These are phyloP conservation scores for Trachops cirrhosus DNA, from an alignment of 2,797 vertebrate species.

Conservation along the genomic window DNA sequence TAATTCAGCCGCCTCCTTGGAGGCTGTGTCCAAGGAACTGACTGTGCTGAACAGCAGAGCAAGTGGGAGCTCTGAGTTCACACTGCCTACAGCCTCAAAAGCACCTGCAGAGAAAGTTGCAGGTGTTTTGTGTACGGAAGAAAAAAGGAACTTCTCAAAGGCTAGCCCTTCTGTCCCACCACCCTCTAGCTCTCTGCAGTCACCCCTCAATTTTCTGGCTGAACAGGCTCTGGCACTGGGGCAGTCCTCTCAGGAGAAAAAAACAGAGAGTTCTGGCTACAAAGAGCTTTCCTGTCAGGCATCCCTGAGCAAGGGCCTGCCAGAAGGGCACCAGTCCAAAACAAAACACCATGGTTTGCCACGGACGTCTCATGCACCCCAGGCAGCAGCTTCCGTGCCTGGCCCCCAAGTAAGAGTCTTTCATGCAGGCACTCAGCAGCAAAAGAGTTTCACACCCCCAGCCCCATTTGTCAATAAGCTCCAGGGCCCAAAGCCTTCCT, in stretches of 20 bases:
- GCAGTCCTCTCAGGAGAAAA: conserved; percentile 85
- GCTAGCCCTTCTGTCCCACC: conserved; percentile 66
- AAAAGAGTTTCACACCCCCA: conserved; percentile 81
- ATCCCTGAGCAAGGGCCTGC: conserved; percentile 81
- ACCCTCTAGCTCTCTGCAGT: conserved; percentile 76
- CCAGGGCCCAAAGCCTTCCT: conserved; percentile 81
- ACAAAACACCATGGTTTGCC: conserved; percentile 86
- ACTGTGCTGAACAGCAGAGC: conserved; percentile 78
- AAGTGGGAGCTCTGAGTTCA: conserved; percentile 74
- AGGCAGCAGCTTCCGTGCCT: neutral
- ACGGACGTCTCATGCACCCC: conserved; percentile 75
- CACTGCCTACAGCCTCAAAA: conserved; percentile 73
- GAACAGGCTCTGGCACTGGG: conserved; percentile 86
- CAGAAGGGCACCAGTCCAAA: conserved; percentile 87
- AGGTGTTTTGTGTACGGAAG: conserved; percentile 75
- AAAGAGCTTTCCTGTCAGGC: conserved; percentile 85
- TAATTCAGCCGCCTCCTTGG: conserved; percentile 80
- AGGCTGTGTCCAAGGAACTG: conserved; percentile 82
- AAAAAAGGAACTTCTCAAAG: conserved; percentile 83
- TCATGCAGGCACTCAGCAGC: conserved; percentile 81
- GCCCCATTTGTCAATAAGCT: conserved; percentile 80
- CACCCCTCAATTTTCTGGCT: conserved; percentile 86
- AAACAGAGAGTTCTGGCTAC: conserved; percentile 83
- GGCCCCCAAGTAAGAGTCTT: conserved; percentile 83
- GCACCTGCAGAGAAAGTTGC: conserved; percentile 76